Percentiles rank a stretch among this genome's conserved stretches.
phyloP scores from a whole-genome alignment of 1,140 invertebrate species.

The Brachionus rotundiformis region DNA sequence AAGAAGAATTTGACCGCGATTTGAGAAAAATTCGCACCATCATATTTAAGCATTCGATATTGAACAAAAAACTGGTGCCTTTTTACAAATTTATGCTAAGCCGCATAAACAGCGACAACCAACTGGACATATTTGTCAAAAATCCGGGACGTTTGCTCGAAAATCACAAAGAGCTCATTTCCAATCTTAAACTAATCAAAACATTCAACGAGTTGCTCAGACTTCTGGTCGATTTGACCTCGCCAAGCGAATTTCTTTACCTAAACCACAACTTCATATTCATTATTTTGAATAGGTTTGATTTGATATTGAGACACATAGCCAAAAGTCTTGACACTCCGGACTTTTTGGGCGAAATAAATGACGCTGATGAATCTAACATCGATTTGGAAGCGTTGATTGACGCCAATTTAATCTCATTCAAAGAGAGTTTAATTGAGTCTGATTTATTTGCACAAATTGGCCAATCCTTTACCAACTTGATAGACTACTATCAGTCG shows the following conservation, averaged over 20 bases:
- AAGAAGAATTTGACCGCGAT: not conserved
- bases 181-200: not conserved
- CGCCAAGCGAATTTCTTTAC: not conserved
- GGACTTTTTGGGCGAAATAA: not conserved
- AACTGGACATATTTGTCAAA: not conserved
- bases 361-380: not conserved
- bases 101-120: not conserved
- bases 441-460: not conserved
- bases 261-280: constrained; percentile 13
- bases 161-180: not conserved
- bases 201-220: not conserved
- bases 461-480: not conserved
- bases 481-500: not conserved
- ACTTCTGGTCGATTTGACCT: constrained; percentile 19
- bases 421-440: constrained; percentile 36
- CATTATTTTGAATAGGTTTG: not conserved
- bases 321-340: not conserved
- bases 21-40: not conserved
- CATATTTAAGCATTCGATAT: not conserved
- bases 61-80: not conserved
- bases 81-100: not conserved
- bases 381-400: not conserved
- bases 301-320: not conserved
- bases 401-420: not conserved
- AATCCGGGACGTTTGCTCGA: not conserved